A percentile compares a stretch with the other conserved stretches of the same genome.
These are phyloP conservation scores for Anomalospiza imberbis DNA, from an alignment of 2,797 vertebrate genomes.

Conservation along the genomic window DNA sequence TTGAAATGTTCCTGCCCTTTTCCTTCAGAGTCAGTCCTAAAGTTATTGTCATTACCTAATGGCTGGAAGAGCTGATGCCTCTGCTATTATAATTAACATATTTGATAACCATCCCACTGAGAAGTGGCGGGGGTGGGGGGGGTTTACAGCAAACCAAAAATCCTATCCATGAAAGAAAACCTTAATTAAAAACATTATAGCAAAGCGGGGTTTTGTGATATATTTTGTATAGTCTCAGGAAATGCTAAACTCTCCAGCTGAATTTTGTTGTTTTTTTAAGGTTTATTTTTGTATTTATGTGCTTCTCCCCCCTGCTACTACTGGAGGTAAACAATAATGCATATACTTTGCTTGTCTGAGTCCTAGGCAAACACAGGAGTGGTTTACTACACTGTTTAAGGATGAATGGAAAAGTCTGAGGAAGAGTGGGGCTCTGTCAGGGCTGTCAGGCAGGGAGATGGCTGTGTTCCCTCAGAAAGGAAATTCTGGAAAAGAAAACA, in stretches of 20 bases:
- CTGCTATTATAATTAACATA: neutral
- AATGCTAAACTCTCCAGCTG: neutral
- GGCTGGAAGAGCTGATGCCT: neutral
- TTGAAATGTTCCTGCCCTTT: neutral
- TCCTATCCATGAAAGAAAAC: neutral
- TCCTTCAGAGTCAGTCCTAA: neutral
- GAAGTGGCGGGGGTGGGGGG: accelerated
- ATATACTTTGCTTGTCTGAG: conserved; percentile 52
- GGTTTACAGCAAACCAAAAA: neutral
- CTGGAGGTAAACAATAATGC: neutral
- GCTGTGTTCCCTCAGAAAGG: conserved; percentile 55
- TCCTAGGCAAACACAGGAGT: conserved; percentile 67
- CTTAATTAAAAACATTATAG: neutral
- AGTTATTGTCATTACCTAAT: neutral
- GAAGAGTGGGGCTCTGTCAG: conserved; percentile 3
- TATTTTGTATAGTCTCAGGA: neutral
- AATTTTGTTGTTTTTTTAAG: neutral
- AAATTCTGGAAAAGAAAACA: conserved; percentile 36
- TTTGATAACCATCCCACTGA: neutral
- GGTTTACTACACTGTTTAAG: conserved; percentile 78
- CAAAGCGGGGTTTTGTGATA: neutral
- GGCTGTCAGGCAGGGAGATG: conserved; percentile 73
- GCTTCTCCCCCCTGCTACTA: accelerated
- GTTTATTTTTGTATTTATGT: neutral
- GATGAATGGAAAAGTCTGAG: conserved; percentile 70